phyloP scores from a whole-genome alignment of 2,888 invertebrate genomes.

The Cerastoderma edule region DNA sequence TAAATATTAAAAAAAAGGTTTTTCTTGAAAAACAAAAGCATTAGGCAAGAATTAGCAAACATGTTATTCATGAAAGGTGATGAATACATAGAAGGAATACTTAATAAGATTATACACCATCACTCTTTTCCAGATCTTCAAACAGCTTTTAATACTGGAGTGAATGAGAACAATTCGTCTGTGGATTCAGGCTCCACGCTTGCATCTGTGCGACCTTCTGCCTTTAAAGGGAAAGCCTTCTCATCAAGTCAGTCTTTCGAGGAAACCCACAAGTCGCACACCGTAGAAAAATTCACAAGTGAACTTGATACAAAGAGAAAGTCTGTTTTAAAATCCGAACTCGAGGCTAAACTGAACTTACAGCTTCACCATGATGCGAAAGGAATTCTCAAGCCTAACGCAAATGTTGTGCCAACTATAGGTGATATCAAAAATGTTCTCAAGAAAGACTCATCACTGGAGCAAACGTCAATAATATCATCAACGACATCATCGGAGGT shows the following conservation, averaged over 20 bases:
- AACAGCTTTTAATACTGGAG: constrained; percentile 40
- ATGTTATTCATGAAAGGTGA: too few relatives aligned
- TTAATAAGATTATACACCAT: not conserved
- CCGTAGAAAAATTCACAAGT: constrained; percentile 43
- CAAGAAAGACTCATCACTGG: constrained; percentile 50
- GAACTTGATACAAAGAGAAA: constrained; percentile 59
- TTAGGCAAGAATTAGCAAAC: too few relatives aligned
- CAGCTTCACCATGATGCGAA: constrained; percentile 51
- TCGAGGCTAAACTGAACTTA: constrained; percentile 49
- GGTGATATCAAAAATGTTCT: constrained; percentile 68
- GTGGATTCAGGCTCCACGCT: constrained; percentile 23
- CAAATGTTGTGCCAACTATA: constrained; percentile 49
- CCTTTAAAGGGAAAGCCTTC: constrained; percentile 42
- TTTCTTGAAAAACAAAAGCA: too few relatives aligned
- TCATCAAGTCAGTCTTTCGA: constrained; percentile 12
- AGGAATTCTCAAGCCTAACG: constrained; percentile 66
- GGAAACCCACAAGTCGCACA: constrained; percentile 14
- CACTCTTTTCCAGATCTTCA: constrained; percentile 27
- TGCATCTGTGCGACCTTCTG: constrained; percentile 42
- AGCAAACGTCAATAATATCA: constrained; percentile 8
- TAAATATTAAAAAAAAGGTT: too few relatives aligned
- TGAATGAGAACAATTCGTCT: constrained; percentile 34
- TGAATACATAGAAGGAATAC: too few relatives aligned
- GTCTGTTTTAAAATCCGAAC: constrained; percentile 62
- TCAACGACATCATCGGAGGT: constrained; percentile 50